These are phyloP conservation scores for Pomacea canaliculata DNA, from an alignment of 2,888 invertebrate species.

Conservation along the genomic window DNA sequence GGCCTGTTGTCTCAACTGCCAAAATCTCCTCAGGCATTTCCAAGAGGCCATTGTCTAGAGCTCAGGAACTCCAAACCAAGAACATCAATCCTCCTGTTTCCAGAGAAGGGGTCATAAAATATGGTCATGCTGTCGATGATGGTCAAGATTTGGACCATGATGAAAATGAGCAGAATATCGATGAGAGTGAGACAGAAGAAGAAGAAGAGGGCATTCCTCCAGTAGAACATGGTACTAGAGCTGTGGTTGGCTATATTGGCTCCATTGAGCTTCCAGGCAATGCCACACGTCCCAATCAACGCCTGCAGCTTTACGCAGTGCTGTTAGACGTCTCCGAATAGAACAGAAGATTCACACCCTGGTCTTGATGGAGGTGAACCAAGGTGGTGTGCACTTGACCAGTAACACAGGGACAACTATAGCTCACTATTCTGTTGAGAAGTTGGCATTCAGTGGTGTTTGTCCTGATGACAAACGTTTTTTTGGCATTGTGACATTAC, in stretches of 20 bases:
- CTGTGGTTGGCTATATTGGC: slow-evolving; percentile 87
- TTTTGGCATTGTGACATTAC: slow-evolving; percentile 89
- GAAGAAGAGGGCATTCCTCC: slow-evolving; percentile 20
- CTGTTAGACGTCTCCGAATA: slow-evolving; percentile 88
- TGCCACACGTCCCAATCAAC: slow-evolving; percentile 62
- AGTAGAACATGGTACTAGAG: slow-evolving; percentile 40
- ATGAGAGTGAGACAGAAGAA: slow-evolving; percentile 5
- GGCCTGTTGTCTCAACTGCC: slow-evolving; percentile 31
- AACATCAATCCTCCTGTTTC: not conserved
- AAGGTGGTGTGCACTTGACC: slow-evolving; percentile 80
- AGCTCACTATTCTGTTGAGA: slow-evolving; percentile 87
- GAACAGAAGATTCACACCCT: slow-evolving; percentile 86
- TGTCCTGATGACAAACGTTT: slow-evolving; percentile 91
- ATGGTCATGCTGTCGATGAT: not conserved
- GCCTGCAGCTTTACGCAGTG: slow-evolving; percentile 83
- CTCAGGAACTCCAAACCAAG: not conserved
- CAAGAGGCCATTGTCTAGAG: slow-evolving; percentile 16
- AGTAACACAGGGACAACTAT: slow-evolving; percentile 84
- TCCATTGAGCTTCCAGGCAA: slow-evolving; percentile 91
- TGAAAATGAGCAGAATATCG: not conserved
- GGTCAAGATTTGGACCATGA: not conserved
- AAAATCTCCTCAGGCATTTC: slow-evolving; percentile 30
- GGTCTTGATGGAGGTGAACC: slow-evolving; percentile 86
- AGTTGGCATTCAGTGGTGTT: slow-evolving; percentile 89
- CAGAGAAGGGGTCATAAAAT: not conserved